Conservation (phyloP, 2,113 vertebrate species). For the Pelusios castaneus region DNA sequence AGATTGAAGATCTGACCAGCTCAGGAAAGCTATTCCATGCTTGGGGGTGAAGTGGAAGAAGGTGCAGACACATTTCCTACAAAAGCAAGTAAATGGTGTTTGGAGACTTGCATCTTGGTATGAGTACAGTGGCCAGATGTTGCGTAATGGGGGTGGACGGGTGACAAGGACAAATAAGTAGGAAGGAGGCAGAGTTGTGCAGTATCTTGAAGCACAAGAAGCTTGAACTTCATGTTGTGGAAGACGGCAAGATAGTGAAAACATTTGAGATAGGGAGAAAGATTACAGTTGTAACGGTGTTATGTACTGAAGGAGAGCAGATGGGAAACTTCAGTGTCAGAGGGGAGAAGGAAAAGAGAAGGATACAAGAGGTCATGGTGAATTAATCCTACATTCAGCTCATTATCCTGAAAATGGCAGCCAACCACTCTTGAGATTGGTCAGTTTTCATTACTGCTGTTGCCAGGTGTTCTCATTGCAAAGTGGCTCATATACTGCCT, state of each 20-base stretch:
- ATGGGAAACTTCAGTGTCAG: fast-evolving
- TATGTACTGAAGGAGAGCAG: not conserved
- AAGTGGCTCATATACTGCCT: not conserved
- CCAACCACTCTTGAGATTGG: not conserved
- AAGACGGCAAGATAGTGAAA: not conserved
- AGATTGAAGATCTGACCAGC: not conserved
- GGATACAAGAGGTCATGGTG: not conserved
- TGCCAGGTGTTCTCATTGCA: not conserved
- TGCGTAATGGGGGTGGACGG: not conserved
- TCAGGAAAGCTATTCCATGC: not conserved
- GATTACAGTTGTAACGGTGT: not conserved
- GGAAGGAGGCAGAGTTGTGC: not conserved
- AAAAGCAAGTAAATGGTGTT: not conserved
- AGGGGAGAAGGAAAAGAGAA: not conserved
- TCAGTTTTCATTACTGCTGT: not conserved
- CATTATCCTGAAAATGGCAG: not conserved
- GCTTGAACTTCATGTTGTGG: not conserved
- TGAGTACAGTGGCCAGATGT: not conserved
- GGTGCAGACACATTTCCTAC: not conserved
- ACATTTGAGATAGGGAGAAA: not conserved
- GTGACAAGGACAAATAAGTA: not conserved
- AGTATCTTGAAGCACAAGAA: not conserved
- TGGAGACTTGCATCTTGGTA: not conserved
- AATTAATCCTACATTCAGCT: not conserved
- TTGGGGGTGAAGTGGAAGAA: not conserved